phyloP scores from a whole-genome alignment of 2,888 invertebrate species.

The Pherbina coryleti region DNA sequence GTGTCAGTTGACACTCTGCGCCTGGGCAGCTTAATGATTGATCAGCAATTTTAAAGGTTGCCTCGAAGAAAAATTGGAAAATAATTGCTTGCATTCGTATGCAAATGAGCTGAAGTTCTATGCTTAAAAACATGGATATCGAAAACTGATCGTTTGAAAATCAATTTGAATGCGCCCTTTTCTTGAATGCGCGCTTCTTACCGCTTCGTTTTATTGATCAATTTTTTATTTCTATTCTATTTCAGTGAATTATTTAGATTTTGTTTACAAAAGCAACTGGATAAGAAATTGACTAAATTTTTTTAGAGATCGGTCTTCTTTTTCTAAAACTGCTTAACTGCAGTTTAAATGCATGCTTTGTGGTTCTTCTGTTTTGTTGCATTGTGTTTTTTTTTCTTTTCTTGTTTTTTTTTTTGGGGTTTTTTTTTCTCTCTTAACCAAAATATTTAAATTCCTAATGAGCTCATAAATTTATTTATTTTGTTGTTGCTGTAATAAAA shows the following conservation, averaged over 20 bases:
- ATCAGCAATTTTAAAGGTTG: background rate
- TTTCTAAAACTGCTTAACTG: background rate
- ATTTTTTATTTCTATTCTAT: background rate
- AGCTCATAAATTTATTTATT: constrained; percentile 46
- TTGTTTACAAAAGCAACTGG: constrained; percentile 14
- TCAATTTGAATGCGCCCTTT: constrained; percentile 2
- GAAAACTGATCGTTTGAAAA: constrained; percentile 5
- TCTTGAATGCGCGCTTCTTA: background rate
- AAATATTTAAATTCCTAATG: constrained; percentile 50
- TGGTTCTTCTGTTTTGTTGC: background rate
- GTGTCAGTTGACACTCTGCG: constrained; percentile 6
- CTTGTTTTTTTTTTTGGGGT: background rate
- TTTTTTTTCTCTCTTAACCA: constrained; percentile 39
- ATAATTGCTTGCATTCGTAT: background rate
- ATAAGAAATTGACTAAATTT: constrained; percentile 4
- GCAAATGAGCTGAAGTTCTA: background rate
- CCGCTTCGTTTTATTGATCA: background rate
- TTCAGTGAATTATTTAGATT: background rate
- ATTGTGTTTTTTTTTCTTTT: background rate
- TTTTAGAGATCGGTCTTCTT: background rate
- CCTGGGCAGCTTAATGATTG: background rate
- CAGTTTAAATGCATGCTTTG: constrained; percentile 24
- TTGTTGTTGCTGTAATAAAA: constrained; percentile 12
- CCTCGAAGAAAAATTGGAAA: background rate
- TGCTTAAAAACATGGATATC: background rate